Evolutionary conservation across 2,113 vertebrate species (phyloP).

Genomic region (Etheostoma cragini): DNA sequence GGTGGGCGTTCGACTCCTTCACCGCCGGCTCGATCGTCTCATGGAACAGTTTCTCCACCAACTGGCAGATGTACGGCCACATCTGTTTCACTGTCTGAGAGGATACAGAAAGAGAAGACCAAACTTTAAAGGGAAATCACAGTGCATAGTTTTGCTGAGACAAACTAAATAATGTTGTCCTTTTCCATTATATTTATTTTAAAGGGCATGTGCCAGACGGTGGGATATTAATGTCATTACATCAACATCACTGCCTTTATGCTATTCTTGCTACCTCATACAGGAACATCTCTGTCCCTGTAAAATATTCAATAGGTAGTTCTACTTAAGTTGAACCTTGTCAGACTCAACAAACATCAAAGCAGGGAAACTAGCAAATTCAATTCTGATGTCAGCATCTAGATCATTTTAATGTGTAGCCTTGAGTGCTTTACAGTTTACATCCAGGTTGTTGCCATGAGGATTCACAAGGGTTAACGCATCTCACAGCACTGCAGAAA

Average conservation of each 20-base stretch:
- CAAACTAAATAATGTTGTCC: too few species aligned
- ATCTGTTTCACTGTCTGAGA: conserved; percentile 95
- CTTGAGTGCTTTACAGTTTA: conserved; percentile 23
- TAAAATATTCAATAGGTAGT: conserved; percentile 38
- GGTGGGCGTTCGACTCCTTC: conserved; percentile 90
- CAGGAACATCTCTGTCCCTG: neutral
- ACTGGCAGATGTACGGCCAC: conserved; percentile 96
- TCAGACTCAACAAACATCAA: conserved; percentile 23
- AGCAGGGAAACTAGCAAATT: neutral
- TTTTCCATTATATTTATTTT: neutral
- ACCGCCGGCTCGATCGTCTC: conserved; percentile 97
- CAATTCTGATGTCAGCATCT: conserved; percentile 22
- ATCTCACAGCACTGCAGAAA: conserved; percentile 26
- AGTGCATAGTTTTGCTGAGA: neutral
- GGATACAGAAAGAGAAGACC: neutral
- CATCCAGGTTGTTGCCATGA: conserved; percentile 51
- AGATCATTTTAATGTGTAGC: neutral
- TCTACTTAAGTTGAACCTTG: conserved; percentile 20
- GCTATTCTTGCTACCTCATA: neutral
- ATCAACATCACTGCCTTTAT: neutral
- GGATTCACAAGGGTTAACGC: conserved; percentile 37
- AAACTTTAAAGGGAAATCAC: neutral
- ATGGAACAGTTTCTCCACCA: conserved; percentile 94
- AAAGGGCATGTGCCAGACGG: neutral
- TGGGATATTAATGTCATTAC: neutral